Conservation (phyloP, 2,113 vertebrate species). For the Engraulis encrasicolus region DNA sequence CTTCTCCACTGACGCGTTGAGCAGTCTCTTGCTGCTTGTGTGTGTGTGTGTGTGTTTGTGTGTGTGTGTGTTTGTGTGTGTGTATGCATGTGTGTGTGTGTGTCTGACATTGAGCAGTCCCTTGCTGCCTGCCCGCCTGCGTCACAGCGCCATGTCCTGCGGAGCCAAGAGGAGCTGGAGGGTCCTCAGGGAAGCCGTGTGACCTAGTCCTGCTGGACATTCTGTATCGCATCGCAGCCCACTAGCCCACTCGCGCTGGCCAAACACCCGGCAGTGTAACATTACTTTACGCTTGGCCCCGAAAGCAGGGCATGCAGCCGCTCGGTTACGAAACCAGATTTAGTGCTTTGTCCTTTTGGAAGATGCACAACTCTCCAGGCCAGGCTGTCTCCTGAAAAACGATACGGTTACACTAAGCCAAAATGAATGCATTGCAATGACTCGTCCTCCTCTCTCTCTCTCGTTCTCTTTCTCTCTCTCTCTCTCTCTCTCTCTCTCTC, state of each 20-base stretch:
- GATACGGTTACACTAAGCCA: neutral
- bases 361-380: no score
- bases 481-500: no score
- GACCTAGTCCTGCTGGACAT: no score
- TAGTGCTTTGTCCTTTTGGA: constrained; percentile 1
- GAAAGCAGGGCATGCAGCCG: neutral
- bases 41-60: no score
- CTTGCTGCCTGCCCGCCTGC: neutral
- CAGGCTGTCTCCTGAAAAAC: neutral
- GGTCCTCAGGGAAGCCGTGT: neutral
- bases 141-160: neutral
- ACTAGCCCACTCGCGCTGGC: neutral
- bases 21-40: no score
- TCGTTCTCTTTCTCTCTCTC: no score
- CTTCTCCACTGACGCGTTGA: no score
- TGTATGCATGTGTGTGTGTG: no score
- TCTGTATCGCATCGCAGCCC: no score
- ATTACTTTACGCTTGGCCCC: neutral
- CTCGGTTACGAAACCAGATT: neutral
- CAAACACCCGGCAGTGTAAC: constrained; percentile 9
- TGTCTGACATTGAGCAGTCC: neutral
- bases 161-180: neutral
- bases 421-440: constrained; percentile 24
- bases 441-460: no score
- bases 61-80: no score